A percentile compares a stretch with the other conserved stretches of the same genome.
phyloP scores from a whole-genome alignment of 2,113 vertebrate genomes.

The Drymodes brunneopygia region DNA sequence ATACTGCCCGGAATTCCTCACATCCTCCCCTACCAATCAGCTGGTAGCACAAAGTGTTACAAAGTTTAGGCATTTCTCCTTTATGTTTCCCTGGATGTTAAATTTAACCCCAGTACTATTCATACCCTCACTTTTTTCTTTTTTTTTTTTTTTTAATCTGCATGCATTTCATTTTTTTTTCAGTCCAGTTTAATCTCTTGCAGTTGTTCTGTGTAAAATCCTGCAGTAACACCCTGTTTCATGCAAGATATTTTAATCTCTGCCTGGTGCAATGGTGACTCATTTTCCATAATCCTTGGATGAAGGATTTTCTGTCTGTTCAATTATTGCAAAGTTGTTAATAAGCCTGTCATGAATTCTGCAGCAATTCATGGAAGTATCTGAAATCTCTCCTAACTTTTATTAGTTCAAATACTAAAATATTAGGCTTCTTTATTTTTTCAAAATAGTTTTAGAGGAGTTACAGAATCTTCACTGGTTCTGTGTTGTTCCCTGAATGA shows the following conservation, averaged over 20 bases:
- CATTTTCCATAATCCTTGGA: not conserved
- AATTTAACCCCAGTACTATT: not conserved
- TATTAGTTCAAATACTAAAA: not conserved
- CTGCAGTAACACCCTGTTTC: not conserved
- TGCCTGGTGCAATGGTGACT: not conserved
- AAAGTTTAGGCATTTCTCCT: not conserved
- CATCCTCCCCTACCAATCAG: not conserved
- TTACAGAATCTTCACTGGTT: not conserved
- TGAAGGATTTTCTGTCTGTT: not conserved
- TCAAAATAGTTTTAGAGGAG: not conserved
- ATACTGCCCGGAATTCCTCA: accelerated
- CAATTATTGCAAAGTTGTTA: not conserved
- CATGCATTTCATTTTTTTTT: not conserved
- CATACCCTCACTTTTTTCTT: accelerated
- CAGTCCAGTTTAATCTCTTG: not conserved
- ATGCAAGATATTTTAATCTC: not conserved
- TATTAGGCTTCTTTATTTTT: not conserved
- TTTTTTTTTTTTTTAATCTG: not conserved
- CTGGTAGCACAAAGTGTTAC: not conserved
- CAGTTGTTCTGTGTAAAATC: not conserved
- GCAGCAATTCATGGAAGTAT: not conserved
- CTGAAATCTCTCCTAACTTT: not conserved
- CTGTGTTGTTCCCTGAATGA: not conserved
- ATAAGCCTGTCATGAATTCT: not conserved
- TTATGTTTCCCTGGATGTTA: not conserved